Evolutionary conservation across 2,888 invertebrate species (phyloP).

Genomic region (Camptogramma bilineatum): DNA sequence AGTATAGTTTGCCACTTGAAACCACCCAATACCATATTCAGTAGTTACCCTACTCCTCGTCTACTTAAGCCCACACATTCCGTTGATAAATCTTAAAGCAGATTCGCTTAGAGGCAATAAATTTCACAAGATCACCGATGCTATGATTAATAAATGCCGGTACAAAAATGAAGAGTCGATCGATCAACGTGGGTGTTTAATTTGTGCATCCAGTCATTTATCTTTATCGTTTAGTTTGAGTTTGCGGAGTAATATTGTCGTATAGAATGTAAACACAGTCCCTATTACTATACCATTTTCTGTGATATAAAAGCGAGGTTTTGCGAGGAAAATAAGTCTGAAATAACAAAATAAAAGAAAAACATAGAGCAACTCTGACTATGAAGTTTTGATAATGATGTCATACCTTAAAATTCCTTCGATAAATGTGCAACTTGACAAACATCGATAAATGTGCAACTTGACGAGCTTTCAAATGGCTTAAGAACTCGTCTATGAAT

Average conservation of each 20-base stretch:
- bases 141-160: conserved; percentile 77
- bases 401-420: no score
- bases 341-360: no score
- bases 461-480: no score
- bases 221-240: conserved; percentile 71
- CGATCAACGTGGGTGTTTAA: conserved; percentile 84
- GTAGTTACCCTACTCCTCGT: conserved; percentile 33
- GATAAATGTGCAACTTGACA: no score
- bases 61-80: conserved; percentile 74
- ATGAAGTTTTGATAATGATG: no score
- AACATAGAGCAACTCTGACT: no score
- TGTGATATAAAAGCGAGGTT: no score
- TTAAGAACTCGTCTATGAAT: no score
- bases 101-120: conserved; percentile 84
- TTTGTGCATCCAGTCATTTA: conserved; percentile 76
- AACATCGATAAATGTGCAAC: no score
- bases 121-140: conserved; percentile 81
- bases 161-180: conserved; percentile 82
- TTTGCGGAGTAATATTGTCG: neutral
- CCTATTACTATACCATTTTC: no score
- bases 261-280: conserved; percentile 3
- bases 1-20: conserved; percentile 3
- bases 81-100: conserved; percentile 80
- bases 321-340: no score
- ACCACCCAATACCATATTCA: conserved; percentile 42